phyloP scores from a whole-genome alignment of 2,797 vertebrate species.

The Podarcis siculus region DNA sequence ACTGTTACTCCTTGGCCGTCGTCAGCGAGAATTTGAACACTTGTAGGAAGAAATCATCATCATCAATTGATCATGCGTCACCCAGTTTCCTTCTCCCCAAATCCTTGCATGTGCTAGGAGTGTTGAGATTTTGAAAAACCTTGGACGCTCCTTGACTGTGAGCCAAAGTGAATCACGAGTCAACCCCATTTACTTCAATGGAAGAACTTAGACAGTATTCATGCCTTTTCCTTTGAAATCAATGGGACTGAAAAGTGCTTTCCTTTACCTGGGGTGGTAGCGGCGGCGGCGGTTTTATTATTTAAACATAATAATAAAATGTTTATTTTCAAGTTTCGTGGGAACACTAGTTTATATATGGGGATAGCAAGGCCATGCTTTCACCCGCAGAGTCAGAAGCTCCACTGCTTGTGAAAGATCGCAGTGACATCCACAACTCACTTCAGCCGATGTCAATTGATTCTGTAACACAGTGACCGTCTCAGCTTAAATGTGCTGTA shows the following conservation, averaged over 20 bases:
- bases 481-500: no score
- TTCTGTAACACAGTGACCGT: no score
- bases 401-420: conserved; percentile 38
- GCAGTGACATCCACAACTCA: background rate
- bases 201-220: background rate
- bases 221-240: background rate
- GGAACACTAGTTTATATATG: conserved; percentile 48
- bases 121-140: background rate
- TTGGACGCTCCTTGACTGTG: background rate
- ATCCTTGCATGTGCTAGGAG: background rate
- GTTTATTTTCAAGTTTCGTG: conserved; percentile 55
- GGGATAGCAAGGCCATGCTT: conserved; percentile 41
- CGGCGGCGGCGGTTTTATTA: background rate
- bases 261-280: background rate
- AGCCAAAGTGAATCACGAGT: background rate
- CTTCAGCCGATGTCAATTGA: background rate
- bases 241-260: background rate
- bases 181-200: background rate
- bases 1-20: conserved; percentile 70
- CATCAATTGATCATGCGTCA: conserved; percentile 52
- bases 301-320: conserved; percentile 19
- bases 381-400: conserved; percentile 66
- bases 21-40: conserved; percentile 67
- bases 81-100: conserved; percentile 49
- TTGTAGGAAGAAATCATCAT: conserved; percentile 7